Base-by-base conservation (phyloP, 2,888 invertebrate genomes). In the Diarsia brunnea region DNA sequence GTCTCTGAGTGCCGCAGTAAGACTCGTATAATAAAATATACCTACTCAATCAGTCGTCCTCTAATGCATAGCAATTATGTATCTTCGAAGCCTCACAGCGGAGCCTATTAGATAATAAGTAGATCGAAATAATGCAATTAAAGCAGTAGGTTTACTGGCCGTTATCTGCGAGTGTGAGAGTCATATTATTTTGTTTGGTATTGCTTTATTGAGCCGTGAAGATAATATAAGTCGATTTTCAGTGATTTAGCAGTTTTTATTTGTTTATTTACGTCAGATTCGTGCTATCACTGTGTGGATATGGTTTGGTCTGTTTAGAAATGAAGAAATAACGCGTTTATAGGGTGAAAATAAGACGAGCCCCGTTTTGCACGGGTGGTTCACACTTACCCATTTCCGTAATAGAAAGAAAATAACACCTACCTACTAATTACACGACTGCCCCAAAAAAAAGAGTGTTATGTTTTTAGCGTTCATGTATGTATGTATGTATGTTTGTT, bases 61-160 rank as follows among this genome's bases (percentile, higher is more conserved):
- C 43, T 60, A 81, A 81, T 81, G 64, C 72, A 72, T 31, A n/a
- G 55, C n/a, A 58, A 47, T 76, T 73, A 85, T 85, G 77, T 81
- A 55, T 76, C 53, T 63, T 70, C 53, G 67, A 82, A 85, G 76
- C 76, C 76, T 38, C 86, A 82, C 76, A 85, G 84, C 31, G 70
- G 70, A 79, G 61, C 81, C 70, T 69, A 82, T 82, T 73, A 67
- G 58, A 61, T 72, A 72, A 73, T 71, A 72, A 82, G 67, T 79
- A 82, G 76, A 85, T 85, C 70, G 27, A 66, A 82, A 71, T 79
- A 83, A 78, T 83, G 70, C 70, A 79, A 83, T 83, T 85, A 73
- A 77, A 58, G 63, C 19, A 27, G 2, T 49, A 11, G 21, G 45
- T 65, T 55, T 61, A 12, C 49, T 11, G 19, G 10, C 19, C n/a